phyloP scores from a whole-genome alignment of 2,113 vertebrate genomes.

The Mixornis gularis region DNA sequence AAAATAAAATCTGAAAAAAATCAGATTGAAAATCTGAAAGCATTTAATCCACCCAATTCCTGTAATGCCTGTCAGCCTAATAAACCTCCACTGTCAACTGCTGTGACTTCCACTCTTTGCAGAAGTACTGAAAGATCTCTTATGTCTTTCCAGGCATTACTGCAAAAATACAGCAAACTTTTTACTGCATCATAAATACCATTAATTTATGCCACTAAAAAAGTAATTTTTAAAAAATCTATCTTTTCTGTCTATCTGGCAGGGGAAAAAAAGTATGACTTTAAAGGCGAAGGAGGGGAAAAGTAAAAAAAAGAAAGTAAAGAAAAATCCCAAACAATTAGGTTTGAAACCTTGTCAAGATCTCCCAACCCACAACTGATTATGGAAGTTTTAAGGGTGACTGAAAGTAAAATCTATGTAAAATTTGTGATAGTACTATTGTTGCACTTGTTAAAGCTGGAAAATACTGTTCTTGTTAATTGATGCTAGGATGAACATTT shows the following conservation, averaged over 20 bases:
- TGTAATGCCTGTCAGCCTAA: neutral
- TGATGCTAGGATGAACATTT: neutral
- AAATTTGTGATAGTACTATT: neutral
- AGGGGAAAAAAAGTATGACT: neutral
- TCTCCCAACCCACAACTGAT: accelerated
- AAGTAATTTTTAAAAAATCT: neutral
- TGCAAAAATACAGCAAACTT: neutral
- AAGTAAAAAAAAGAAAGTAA: neutral
- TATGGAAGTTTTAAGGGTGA: neutral
- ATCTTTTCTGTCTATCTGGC: neutral
- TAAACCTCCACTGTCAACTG: neutral
- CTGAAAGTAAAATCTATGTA: neutral
- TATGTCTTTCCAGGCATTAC: neutral
- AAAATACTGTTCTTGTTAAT: neutral
- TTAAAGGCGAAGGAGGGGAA: neutral
- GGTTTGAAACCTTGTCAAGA: neutral
- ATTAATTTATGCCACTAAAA: neutral
- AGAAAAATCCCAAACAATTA: neutral
- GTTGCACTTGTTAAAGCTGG: neutral
- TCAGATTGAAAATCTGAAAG: neutral
- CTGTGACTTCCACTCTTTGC: neutral
- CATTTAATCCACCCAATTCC: neutral
- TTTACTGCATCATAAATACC: neutral
- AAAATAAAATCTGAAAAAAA: neutral
- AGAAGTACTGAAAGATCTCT: neutral